Base-by-base conservation (phyloP, 2,797 vertebrate genomes). In the Urophycis tenuis region DNA sequence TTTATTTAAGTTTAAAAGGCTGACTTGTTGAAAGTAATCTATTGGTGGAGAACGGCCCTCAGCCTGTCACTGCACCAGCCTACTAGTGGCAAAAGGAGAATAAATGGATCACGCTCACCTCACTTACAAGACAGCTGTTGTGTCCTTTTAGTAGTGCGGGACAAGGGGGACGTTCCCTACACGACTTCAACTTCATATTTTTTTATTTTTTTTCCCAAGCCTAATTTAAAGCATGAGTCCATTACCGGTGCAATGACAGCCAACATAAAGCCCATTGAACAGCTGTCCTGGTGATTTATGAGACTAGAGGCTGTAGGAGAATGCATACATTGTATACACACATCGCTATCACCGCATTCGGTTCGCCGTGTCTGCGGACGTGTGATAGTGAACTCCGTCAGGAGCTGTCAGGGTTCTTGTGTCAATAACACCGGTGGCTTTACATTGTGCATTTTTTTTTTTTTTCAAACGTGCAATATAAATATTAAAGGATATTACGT, bases 21-120 rank as follows among this genome's bases (percentile, higher is more conserved):
- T 83, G 33, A 75, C 78, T 81, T 73, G 49, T 74, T 77, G 31
- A 83, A 85, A 82, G 74, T 81, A 85, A 87, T 87, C 31, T 82
- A 76, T 78, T 76, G 78, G 49, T 76, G 78, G 49, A 74, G 79
- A 82, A 81, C 80, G 67, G 31, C 32, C 73, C 74, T 53, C 73
- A 75, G 79, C 86, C 78, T 78, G 78, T 45, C 29, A 78, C 74
- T 73, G 83, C 83, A 82, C 81, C 84, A 80, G 76, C 76, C 83
- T 71, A 84, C 71, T 76, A 86, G 75, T 83, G 79, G 86, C 78
- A 85, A 30, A 67, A 67, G 22, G 7, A 53, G 8, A 5, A 19
- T 53, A 25, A 25, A 25, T 3, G 3, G 29, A 12, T 25, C 4
- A 67, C 29, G 29, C n/a, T 29, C 0, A 3, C 45, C 60, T 67